A percentile compares a stretch with the other conserved stretches of the same genome.
These are phyloP conservation scores for Dasyprocta punctata DNA, from an alignment of 2,113 vertebrate species.

Conservation along the genomic window DNA sequence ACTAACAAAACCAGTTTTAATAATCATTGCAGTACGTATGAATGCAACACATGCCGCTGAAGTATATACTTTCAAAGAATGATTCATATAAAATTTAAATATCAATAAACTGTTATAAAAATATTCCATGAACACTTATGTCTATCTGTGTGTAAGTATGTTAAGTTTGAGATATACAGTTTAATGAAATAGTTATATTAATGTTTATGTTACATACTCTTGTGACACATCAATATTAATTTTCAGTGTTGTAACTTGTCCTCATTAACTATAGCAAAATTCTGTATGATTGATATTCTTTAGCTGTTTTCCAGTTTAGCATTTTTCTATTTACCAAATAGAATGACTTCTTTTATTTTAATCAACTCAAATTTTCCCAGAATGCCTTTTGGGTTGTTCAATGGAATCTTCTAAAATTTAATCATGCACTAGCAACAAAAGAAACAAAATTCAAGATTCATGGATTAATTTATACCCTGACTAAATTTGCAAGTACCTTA, in stretches of 20 bases:
- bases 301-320: slow-evolving; percentile 61
- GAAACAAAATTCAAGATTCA: not conserved
- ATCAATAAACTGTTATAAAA: no score
- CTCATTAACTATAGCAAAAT: slow-evolving; percentile 44
- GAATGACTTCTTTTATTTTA: not conserved
- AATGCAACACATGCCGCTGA: not conserved
- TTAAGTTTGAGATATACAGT: not conserved
- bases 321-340: slow-evolving; percentile 58
- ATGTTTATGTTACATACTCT: not conserved
- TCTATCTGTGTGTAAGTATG: no score
- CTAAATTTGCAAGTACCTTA: not conserved
- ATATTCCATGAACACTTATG: no score
- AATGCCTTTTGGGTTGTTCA: slow-evolving; percentile 29
- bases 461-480: not conserved
- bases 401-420: slow-evolving; percentile 34
- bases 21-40: not conserved
- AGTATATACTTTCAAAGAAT: not conserved
- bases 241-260: not conserved
- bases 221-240: not conserved
- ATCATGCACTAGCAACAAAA: not conserved
- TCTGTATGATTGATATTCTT: slow-evolving; percentile 60
- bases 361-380: slow-evolving; percentile 28
- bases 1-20: not conserved
- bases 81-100: no score
- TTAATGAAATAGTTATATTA: not conserved